Conservation (phyloP, 2,888 invertebrate species). For the Argynnis bischoffii region DNA sequence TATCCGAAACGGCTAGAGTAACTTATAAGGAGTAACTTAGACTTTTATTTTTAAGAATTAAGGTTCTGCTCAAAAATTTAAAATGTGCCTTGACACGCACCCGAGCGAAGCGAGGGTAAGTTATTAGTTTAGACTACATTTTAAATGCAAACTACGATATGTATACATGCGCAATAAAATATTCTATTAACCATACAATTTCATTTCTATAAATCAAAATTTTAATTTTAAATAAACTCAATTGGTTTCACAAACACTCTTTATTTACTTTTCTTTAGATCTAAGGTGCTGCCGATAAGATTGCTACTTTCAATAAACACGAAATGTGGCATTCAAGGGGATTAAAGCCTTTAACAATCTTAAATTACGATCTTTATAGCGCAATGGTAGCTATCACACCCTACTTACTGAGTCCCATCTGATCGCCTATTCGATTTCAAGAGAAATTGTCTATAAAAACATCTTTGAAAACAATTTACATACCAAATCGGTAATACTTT, state of each 20-base stretch:
- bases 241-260: slow-evolving; percentile 14
- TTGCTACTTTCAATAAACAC: slow-evolving; percentile 4
- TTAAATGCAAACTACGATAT: not conserved
- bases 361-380: not conserved
- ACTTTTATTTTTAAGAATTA: no score
- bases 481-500: no score
- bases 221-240: slow-evolving; percentile 17
- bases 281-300: slow-evolving; percentile 1
- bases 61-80: no score
- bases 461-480: no score
- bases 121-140: no score
- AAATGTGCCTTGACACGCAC: no score
- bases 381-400: not conserved
- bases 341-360: not conserved
- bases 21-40: no score
- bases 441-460: no score
- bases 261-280: slow-evolving; percentile 1
- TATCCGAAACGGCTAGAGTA: no score
- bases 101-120: no score
- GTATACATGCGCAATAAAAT: slow-evolving; percentile 22
- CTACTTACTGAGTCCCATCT: no score
- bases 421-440: no score
- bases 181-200: slow-evolving; percentile 1
- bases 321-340: not conserved
- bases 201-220: slow-evolving; percentile 1